Percentiles rank a stretch among this genome's conserved stretches.
Evolutionary conservation across 2,113 vertebrate genomes (phyloP).

Genomic region (Psittacus erithacus): DNA sequence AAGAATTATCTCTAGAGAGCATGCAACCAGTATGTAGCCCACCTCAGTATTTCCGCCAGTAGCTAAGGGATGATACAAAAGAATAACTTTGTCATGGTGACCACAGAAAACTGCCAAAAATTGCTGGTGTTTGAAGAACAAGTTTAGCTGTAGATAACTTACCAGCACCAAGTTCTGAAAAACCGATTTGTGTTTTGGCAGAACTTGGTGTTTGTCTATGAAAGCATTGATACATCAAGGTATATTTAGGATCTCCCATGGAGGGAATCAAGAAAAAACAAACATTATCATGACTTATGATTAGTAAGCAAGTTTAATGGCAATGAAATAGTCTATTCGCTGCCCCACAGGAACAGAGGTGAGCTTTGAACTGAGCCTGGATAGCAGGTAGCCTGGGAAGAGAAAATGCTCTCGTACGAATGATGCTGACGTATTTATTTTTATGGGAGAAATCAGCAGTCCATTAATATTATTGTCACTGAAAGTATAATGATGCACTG

Average conservation of each 20-base stretch:
- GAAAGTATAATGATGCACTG: not conserved
- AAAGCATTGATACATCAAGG: not conserved
- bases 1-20: not conserved
- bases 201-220: not conserved
- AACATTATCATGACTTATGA: fast-evolving
- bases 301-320: not conserved
- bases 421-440: not conserved
- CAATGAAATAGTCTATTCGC: not conserved
- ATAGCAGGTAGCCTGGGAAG: not conserved
- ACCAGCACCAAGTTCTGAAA: not conserved
- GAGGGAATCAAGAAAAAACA: not conserved
- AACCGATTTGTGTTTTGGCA: not conserved
- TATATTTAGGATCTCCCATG: not conserved
- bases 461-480: not conserved
- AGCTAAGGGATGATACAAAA: not conserved
- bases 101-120: not conserved
- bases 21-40: not conserved
- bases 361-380: not conserved
- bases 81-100: not conserved
- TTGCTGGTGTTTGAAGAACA: not conserved
- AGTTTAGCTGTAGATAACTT: not conserved
- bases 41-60: not conserved
- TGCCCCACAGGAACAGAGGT: not conserved
- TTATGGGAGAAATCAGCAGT: not conserved
- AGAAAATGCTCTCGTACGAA: not conserved